phyloP scores from a whole-genome alignment of 1,140 invertebrate species.

The Drosophila parvula region DNA sequence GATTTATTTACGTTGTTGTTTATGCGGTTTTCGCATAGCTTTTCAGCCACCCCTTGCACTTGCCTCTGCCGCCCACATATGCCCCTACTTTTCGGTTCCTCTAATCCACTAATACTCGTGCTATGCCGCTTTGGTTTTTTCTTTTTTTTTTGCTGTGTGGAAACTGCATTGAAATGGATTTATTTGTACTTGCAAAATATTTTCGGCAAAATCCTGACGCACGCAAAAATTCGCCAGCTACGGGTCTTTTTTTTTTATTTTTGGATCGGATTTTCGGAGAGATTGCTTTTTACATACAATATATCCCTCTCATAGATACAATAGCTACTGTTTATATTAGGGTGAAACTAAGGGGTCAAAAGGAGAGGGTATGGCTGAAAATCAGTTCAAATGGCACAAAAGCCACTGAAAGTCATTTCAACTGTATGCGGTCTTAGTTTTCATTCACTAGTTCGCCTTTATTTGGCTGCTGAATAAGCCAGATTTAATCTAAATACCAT shows the following conservation, averaged over 20 bases:
- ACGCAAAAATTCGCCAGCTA: slow-evolving; percentile 32
- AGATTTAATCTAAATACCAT: slow-evolving; percentile 12
- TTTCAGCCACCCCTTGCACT: slow-evolving; percentile 1
- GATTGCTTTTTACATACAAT: slow-evolving; percentile 64
- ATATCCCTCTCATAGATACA: slow-evolving; percentile 35
- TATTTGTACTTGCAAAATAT: slow-evolving; percentile 79
- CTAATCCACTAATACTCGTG: slow-evolving; percentile 76
- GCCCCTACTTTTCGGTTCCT: slow-evolving; percentile 14
- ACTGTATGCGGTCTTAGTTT: slow-evolving; percentile 7
- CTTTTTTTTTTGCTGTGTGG: slow-evolving; percentile 13
- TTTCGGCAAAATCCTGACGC: slow-evolving; percentile 73
- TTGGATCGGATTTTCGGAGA: slow-evolving; percentile 43
- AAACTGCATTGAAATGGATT: slow-evolving; percentile 73
- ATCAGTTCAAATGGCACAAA: slow-evolving; percentile 63
- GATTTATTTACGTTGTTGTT: slow-evolving; percentile 81
- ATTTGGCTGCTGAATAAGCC: slow-evolving; percentile 23
- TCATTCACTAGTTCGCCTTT: not conserved
- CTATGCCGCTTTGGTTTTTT: slow-evolving; percentile 56
- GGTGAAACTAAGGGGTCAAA: slow-evolving; percentile 24
- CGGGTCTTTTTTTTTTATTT: not conserved
- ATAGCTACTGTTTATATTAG: slow-evolving; percentile 69
- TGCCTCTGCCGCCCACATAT: slow-evolving; percentile 27
- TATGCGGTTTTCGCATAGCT: slow-evolving; percentile 68
- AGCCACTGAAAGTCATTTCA: slow-evolving; percentile 34
- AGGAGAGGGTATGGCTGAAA: slow-evolving; percentile 28